Base-by-base conservation (phyloP, 92 coral and sea anemone genomes). In the Muricea muricata region DNA sequence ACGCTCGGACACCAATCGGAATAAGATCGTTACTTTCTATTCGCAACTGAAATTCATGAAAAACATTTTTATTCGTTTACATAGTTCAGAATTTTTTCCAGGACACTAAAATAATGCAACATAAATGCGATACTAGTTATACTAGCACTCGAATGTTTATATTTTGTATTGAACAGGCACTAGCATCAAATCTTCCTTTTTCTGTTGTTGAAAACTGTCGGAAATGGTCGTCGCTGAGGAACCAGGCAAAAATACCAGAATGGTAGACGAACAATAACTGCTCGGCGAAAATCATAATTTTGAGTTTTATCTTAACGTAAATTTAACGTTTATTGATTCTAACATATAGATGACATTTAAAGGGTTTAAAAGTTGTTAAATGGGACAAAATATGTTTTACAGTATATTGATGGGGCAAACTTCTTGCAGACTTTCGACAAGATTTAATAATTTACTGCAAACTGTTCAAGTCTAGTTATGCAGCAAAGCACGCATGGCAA, bases 241-340 rank as follows among this genome's bases (percentile, higher is more conserved):
- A 75, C 80, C 80, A 28, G 80, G 80, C 80, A 28, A 26, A 46
- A 75, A 75, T n/a, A 25, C 39, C 80, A 75, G 52, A 48, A 75
- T 75, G 80, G 80, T 50, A 66, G 80, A 75, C 80, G 42, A 50
- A 74, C 13, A n/a, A n/a, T n/a, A n/a, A n/a, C n/a, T n/a, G n/a
- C n/a, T n/a, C n/a, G n/a, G n/a, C n/a, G n/a, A n/a, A n/a, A n/a
- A n/a, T n/a, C n/a, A n/a, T n/a, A n/a, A n/a, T n/a, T n/a, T n/a
- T n/a, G n/a, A n/a, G n/a, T n/a, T n/a, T n/a, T n/a, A n/a, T n/a
- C n/a, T n/a, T n/a, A n/a, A n/a, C n/a, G n/a, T n/a, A n/a, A n/a
- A 28, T 32, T 26, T 32, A n/a, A 28, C 70, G 14, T 63, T 63
- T 10, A 63, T 10, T 17, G 21, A 63, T 11, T 63, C 17, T 63